Conservation (phyloP, 2,113 vertebrate species). For the Elgaria multicarinata region DNA sequence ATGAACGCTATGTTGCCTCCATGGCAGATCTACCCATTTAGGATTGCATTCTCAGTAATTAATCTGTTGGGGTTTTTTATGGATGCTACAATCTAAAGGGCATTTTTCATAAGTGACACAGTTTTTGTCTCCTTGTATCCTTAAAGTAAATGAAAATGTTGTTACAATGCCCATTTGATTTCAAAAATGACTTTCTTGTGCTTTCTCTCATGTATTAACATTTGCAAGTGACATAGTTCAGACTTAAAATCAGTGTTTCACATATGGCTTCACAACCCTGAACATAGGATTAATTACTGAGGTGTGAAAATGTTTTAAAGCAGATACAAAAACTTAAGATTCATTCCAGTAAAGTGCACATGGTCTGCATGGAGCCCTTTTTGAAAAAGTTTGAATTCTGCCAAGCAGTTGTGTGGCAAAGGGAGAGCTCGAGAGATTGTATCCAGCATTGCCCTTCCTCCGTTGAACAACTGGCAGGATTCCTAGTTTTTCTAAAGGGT, state of each 20-base stretch:
- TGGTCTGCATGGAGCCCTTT: neutral
- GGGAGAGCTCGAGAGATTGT: neutral
- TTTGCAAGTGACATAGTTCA: neutral
- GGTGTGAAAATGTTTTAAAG: neutral
- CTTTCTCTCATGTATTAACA: neutral
- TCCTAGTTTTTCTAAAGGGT: neutral
- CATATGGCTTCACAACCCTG: neutral
- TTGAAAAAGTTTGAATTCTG: neutral
- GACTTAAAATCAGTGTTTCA: too few relatives aligned
- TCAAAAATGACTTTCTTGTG: neutral
- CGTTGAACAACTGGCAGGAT: neutral
- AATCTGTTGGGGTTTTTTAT: too few relatives aligned
- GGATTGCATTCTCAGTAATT: neutral
- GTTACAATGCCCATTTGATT: neutral
- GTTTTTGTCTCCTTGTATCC: neutral
- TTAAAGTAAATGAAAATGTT: neutral
- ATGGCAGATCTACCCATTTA: too few relatives aligned
- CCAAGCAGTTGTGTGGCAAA: neutral
- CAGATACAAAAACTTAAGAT: neutral
- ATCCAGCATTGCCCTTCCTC: neutral
- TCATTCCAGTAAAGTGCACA: neutral
- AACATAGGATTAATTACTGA: neutral
- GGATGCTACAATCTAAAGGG: too few relatives aligned
- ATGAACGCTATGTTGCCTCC: too few relatives aligned
- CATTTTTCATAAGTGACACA: neutral